phyloP scores from a whole-genome alignment of 2,113 vertebrate genomes.

The Lepidothrix coronata region DNA sequence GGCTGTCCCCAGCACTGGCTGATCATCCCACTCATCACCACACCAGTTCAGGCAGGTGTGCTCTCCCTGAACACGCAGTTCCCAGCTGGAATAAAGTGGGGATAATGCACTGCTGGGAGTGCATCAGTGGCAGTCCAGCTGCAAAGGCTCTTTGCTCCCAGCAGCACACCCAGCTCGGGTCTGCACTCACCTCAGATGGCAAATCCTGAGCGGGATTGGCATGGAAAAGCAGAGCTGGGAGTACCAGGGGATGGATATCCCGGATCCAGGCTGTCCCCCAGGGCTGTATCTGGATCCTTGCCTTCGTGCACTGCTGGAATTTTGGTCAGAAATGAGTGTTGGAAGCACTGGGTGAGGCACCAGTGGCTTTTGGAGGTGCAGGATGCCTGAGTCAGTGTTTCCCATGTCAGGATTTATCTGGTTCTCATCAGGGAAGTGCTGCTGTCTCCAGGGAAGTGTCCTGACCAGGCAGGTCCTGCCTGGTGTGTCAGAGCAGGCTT shows the following conservation, averaged over 20 bases:
- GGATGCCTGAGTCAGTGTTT: not conserved
- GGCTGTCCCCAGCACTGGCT: not conserved
- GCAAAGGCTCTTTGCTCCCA: fast-evolving
- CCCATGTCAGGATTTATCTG: not conserved
- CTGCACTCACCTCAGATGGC: fast-evolving
- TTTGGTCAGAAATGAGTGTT: not conserved
- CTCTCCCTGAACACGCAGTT: fast-evolving
- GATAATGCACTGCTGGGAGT: fast-evolving
- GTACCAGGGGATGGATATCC: too few species aligned
- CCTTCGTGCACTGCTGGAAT: fast-evolving
- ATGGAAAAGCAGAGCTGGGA: not conserved
- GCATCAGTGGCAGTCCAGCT: fast-evolving
- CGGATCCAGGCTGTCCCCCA: fast-evolving
- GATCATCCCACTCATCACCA: not conserved
- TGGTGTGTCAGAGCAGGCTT: not conserved
- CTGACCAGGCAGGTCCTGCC: not conserved
- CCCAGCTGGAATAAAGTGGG: fast-evolving
- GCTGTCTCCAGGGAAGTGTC: not conserved
- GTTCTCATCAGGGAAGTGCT: not conserved
- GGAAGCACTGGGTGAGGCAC: fast-evolving
- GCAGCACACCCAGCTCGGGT: not conserved
- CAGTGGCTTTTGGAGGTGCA: not conserved
- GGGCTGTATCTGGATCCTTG: fast-evolving
- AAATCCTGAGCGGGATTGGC: not conserved
- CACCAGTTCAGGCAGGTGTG: fast-evolving